Evolutionary conservation across 2,113 vertebrate genomes (phyloP).

Genomic region (Hippopotamus amphibius): DNA sequence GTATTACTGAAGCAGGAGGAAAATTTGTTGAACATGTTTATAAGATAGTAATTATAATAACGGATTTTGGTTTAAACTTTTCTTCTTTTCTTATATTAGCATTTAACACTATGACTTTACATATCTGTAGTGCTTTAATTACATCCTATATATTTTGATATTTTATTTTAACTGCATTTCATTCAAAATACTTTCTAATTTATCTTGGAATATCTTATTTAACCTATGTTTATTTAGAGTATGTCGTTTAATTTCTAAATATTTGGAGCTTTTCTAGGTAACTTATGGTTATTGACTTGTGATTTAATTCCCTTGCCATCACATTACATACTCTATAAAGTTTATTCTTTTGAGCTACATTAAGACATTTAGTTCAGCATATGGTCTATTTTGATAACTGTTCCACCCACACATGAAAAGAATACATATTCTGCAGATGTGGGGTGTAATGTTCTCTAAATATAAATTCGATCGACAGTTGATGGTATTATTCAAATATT

Average conservation of each 20-base stretch:
- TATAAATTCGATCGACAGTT: background rate
- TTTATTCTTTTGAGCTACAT: background rate
- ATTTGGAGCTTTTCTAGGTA: background rate
- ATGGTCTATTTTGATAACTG: background rate
- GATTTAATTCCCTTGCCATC: background rate
- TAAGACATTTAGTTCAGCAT: background rate
- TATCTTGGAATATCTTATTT: background rate
- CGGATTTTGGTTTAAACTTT: background rate
- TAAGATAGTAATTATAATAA: background rate
- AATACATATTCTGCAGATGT: background rate
- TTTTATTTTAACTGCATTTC: background rate
- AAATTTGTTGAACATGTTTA: background rate
- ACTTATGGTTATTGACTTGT: background rate
- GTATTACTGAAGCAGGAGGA: background rate
- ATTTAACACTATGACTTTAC: background rate
- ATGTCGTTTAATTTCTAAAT: conserved; percentile 27
- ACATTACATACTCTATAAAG: background rate
- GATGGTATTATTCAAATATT: background rate
- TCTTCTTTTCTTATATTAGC: background rate
- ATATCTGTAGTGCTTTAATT: background rate
- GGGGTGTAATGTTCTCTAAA: background rate
- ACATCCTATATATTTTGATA: background rate
- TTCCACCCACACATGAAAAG: background rate
- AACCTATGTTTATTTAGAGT: background rate
- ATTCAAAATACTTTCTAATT: background rate